phyloP scores from a whole-genome alignment of 2,797 vertebrate genomes.

The Siniperca undulata region DNA sequence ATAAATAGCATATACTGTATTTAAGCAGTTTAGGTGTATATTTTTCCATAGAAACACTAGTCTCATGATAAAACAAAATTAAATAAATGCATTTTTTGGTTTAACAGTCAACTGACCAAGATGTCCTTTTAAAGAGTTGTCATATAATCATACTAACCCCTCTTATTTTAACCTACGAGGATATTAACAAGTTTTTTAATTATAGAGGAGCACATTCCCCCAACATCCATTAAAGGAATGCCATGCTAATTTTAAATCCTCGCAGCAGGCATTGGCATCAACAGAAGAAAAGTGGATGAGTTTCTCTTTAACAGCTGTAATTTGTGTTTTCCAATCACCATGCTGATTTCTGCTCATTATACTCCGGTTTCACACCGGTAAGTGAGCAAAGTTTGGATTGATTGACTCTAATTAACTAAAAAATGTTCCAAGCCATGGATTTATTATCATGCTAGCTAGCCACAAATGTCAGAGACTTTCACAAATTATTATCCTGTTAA shows the following conservation, averaged over 20 bases:
- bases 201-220: slow-evolving; percentile 78
- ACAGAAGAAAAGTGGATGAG: slow-evolving; percentile 87
- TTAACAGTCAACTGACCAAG: slow-evolving; percentile 47
- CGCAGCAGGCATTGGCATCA: slow-evolving; percentile 87
- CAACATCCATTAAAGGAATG: slow-evolving; percentile 85
- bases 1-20: not conserved
- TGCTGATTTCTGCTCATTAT: slow-evolving; percentile 99
- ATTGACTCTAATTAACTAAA: slow-evolving; percentile 99
- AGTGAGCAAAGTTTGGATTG: slow-evolving; percentile 99
- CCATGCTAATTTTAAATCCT: slow-evolving; percentile 88
- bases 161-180: slow-evolving; percentile 70
- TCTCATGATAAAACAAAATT: not conserved
- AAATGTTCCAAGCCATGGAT: slow-evolving; percentile 99
- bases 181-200: slow-evolving; percentile 80
- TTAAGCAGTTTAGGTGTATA: slow-evolving; percentile 21
- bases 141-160: slow-evolving; percentile 64
- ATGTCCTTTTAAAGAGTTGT: slow-evolving; percentile 45
- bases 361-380: slow-evolving; percentile 99
- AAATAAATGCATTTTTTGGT: slow-evolving; percentile 18
- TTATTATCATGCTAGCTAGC: slow-evolving; percentile 99
- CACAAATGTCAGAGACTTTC: slow-evolving; percentile 94
- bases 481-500: slow-evolving; percentile 92
- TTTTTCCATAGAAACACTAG: not conserved
- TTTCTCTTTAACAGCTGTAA: slow-evolving; percentile 94
- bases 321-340: slow-evolving; percentile 99